phyloP scores from a whole-genome alignment of 2,888 invertebrate genomes.

The Agrochola lychnidis region DNA sequence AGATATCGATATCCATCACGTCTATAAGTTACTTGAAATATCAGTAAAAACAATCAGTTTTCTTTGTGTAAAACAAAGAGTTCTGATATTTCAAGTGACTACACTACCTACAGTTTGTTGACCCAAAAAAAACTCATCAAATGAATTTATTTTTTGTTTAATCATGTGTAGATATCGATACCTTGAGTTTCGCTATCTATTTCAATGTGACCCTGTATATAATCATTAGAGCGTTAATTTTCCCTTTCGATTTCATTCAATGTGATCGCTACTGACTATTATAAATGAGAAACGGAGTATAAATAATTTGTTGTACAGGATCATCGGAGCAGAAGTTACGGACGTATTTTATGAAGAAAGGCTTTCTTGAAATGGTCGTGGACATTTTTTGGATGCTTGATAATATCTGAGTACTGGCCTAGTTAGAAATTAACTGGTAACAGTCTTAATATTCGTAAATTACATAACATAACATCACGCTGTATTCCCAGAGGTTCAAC shows the following conservation, averaged over 20 bases:
- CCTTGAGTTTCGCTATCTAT: no score
- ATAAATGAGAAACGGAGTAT: conserved; percentile 57
- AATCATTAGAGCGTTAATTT: conserved; percentile 60
- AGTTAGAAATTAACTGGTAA: background rate
- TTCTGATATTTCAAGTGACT: no score
- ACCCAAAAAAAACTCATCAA: no score
- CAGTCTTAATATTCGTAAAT: background rate
- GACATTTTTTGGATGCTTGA: conserved; percentile 15
- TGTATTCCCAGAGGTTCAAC: no score
- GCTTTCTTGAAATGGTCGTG: background rate
- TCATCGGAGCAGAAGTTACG: conserved; percentile 39
- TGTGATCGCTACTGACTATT: conserved; percentile 41
- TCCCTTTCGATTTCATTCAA: conserved; percentile 49
- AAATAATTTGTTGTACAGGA: conserved; percentile 55
- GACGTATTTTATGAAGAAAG: conserved; percentile 30
- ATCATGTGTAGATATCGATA: no score
- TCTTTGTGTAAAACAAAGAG: no score
- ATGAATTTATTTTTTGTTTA: no score
- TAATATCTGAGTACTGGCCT: background rate
- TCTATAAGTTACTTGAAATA: no score
- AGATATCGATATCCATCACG: no score
- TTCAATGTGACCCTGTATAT: background rate
- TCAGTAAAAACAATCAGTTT: no score
- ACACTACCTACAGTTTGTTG: no score
- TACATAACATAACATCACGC: no score